Base-by-base conservation (phyloP, 2,113 vertebrate genomes). In the Grantiella picta region DNA sequence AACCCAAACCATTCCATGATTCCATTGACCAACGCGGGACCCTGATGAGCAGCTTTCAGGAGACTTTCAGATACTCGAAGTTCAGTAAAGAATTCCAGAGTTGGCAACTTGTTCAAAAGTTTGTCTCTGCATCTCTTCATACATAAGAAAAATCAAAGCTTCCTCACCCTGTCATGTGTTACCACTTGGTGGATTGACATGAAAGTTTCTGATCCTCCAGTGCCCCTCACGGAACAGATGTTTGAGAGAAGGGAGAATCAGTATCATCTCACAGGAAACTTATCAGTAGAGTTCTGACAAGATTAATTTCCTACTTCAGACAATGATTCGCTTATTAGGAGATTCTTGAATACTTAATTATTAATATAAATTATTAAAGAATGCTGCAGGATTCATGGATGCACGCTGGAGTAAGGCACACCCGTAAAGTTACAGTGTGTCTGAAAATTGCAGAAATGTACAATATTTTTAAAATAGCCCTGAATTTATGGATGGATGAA, bases 301-400 rank as follows among this genome's bases (percentile, higher is more conserved):
- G 79, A 90, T 89, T 52, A 70, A 94, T 96, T 84, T 64, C 65
- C 60, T 72, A 5, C 69, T 81, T 94, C 88, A 90, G 80, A 89
- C 56, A 50, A 31, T 20, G 88, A 52, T 76, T 81, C 2, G 5
- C 75, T 61, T 86, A 56, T 93, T 64, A 94, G 60, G 61, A 84
- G 57, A 28, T 71, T 81, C 80, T 91, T 75, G 77, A 92, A 96
- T 89, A 82, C 45, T 89, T 94, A 63, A 94, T 92, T 84, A 86
- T 86, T 78, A 80, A 68, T 66, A 60, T 92, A 16, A 60, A 79
- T 95, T 94, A 96, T 92, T 96, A 57, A 95, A 61, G 40, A 71
- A 31, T 47, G 27, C 56, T 42, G 57, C 0, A 0, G 86, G 56
- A 72, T 75, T 83, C 69, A 13, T 35, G 44, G 53, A 56, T 64